Percentiles rank a stretch among this genome's conserved stretches.
Conservation (phyloP, 2,797 vertebrate species). For the Pogonophryne albipinna region DNA sequence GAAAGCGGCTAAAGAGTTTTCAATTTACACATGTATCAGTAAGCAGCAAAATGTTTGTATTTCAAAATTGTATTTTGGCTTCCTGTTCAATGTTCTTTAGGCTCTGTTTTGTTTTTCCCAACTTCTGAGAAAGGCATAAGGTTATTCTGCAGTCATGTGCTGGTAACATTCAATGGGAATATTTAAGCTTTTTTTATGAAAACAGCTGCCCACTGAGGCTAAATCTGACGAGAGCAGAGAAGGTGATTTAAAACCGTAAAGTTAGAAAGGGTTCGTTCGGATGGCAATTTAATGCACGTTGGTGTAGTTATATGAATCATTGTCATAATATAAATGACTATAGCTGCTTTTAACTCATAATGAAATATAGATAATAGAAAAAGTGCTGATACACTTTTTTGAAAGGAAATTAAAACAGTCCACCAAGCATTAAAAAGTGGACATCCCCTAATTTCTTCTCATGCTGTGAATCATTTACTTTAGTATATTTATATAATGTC, state of each 20-base stretch:
- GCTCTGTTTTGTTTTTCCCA: too few species aligned
- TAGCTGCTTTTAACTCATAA: neutral
- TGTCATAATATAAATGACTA: neutral
- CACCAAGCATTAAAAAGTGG: neutral
- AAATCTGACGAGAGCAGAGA: too few species aligned
- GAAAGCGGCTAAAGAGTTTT: too few species aligned
- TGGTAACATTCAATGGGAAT: too few species aligned
- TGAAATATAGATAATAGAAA: neutral
- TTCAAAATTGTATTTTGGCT: too few species aligned
- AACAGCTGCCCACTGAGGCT: too few species aligned
- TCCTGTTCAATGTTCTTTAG: too few species aligned
- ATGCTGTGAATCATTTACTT: constrained; percentile 31
- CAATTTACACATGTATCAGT: too few species aligned
- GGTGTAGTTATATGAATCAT: neutral
- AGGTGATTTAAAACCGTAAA: neutral
- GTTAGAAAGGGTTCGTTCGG: neutral
- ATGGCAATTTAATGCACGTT: neutral
- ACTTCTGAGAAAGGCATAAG: too few species aligned
- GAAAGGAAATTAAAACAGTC: constrained; percentile 2
- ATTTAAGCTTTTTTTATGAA: too few species aligned
- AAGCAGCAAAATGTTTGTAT: too few species aligned
- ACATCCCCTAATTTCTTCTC: constrained; percentile 39
- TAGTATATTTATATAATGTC: constrained; percentile 20
- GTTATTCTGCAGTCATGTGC: too few species aligned
- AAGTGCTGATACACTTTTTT: neutral